Percentiles rank a stretch among this genome's conserved stretches.
Evolutionary conservation across 1,140 invertebrate species (phyloP).

Genomic region (Drosophila ercepeae): DNA sequence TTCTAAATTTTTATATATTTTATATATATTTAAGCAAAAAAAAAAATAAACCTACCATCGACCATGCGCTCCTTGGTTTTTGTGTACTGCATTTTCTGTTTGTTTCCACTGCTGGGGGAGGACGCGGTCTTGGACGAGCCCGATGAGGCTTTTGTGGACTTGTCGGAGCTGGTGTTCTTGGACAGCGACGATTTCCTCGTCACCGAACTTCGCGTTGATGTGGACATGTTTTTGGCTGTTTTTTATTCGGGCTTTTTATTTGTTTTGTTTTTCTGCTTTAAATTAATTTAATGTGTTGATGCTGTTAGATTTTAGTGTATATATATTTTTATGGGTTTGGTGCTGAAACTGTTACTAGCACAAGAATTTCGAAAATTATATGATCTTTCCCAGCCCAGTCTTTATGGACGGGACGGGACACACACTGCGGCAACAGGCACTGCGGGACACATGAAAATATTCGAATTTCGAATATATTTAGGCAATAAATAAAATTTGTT

Average conservation of each 20-base stretch:
- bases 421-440: neutral
- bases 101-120: conserved; percentile 54
- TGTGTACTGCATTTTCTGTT: conserved; percentile 80
- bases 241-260: conserved; percentile 54
- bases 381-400: conserved; percentile 49
- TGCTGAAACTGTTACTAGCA: conserved; percentile 69
- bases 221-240: conserved; percentile 75
- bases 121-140: conserved; percentile 43
- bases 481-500: conserved; percentile 81
- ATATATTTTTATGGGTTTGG: conserved; percentile 68
- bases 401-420: conserved; percentile 47
- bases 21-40: too few species aligned
- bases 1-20: neutral
- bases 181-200: conserved; percentile 73
- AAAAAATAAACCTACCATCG: conserved; percentile 82
- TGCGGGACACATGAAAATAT: conserved; percentile 33
- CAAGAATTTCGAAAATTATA: conserved; percentile 68
- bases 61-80: conserved; percentile 78
- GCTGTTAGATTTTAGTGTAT: conserved; percentile 40
- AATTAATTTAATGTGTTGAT: conserved; percentile 5
- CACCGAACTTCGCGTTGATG: conserved; percentile 77
- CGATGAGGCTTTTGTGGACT: conserved; percentile 58
- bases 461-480: conserved; percentile 58
- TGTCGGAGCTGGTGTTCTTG: conserved; percentile 59
- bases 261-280: conserved; percentile 27